Conservation (phyloP, 2,888 invertebrate species). For the Scelioninae gen. 2 region DNA sequence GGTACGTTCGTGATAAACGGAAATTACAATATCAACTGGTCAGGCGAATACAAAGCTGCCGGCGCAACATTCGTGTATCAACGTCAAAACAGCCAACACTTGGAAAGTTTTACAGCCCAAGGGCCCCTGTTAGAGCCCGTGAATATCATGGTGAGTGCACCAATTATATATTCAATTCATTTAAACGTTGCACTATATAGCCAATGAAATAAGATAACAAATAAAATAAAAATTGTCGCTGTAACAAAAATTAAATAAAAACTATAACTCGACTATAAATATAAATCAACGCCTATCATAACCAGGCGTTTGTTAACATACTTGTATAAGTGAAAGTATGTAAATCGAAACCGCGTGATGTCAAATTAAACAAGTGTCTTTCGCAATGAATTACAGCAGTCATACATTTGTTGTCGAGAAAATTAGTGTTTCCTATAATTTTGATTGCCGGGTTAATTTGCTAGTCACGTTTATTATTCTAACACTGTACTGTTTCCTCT, state of each 20-base stretch:
- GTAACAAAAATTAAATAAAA: conserved; percentile 3
- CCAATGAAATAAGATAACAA: conserved; percentile 5
- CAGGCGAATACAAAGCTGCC: conserved; percentile 85
- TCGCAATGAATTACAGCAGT: conserved; percentile 27
- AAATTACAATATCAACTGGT: conserved; percentile 83
- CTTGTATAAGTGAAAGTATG: conserved; percentile 45
- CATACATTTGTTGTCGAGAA: conserved; percentile 17
- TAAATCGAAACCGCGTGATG: conserved; percentile 11
- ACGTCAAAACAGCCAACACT: conserved; percentile 79
- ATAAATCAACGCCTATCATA: conserved; percentile 29
- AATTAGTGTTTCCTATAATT: conserved; percentile 20
- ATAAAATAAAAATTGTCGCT: conserved; percentile 50
- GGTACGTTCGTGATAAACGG: conserved; percentile 92
- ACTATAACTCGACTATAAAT: background rate
- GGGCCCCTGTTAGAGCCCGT: conserved; percentile 87
- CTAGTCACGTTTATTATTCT: conserved; percentile 29
- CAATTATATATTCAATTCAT: conserved; percentile 31
- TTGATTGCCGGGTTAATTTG: conserved; percentile 31
- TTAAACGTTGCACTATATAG: background rate
- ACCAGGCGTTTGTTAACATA: conserved; percentile 6
- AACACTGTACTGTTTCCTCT: conserved; percentile 57
- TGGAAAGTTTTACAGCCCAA: conserved; percentile 84
- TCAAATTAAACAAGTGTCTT: conserved; percentile 40
- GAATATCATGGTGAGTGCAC: conserved; percentile 84
- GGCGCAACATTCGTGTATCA: conserved; percentile 89